Evolutionary conservation across 2,888 invertebrate species (phyloP), one percentile per base, ranked within the genome.

Genomic region (Hololepta plana): DNA sequence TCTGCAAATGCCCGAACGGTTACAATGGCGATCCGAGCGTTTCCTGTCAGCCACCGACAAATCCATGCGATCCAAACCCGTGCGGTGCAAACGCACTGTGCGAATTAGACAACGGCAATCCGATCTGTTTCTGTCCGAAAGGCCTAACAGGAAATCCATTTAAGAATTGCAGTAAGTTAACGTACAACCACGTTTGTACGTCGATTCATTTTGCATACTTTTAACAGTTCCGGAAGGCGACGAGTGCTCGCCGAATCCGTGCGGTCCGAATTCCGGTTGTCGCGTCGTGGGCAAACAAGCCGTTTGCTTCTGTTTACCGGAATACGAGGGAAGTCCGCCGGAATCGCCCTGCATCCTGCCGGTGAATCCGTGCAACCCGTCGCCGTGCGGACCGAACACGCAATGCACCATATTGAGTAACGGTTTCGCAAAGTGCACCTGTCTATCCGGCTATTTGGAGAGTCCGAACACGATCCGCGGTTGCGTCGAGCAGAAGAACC

Each of bases 71-170:
- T 34, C 80, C 81, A 12, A 84, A 76, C 53, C 85, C 85, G n/a
- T 87, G 85, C 42, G 87, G 87, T n/a, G 54, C 63, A 2, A 76
- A 79, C 43, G 85, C 88, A 2, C 55, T 77, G 35, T 90, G 88
- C 47, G 82, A 84, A 57, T 64, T 72, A 25, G 81, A 84, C 41
- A 71, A 75, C 41, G 85, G 82, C 26, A 77, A 74, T 49, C 85
- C 87, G 2, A 77, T 87, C 37, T 90, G 88, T 45, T 81, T 67
- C 57, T 88, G 88, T 46, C 85, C 85, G 1, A 82, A 79, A 51
- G 85, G 84, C 33, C 59, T 82, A 35, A 87, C 85, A 3, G 88
- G 88, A 51, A 85, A 88, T 64, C 88, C 88, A 21, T 85, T 85
- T 49, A 70, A 74, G 47, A 77, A 72, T 55, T 87, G 85, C 67